These are phyloP conservation scores for Danaus chrysippus DNA, from an alignment of 2,888 invertebrate species.

Conservation along the genomic window DNA sequence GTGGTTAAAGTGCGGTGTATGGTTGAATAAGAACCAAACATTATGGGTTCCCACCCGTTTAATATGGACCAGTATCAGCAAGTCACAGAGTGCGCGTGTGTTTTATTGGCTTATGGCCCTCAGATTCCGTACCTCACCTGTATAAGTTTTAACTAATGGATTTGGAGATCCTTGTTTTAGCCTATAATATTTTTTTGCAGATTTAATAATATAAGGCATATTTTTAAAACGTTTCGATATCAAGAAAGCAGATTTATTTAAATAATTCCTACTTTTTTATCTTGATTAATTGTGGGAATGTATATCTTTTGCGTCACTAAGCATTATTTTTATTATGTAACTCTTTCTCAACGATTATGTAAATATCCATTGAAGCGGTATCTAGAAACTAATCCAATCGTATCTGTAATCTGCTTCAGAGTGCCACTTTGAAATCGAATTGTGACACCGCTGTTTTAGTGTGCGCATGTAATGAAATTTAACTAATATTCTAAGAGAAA, in stretches of 20 bases:
- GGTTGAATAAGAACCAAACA: constrained; percentile 37
- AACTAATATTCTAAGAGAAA: constrained; percentile 14
- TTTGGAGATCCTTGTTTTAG: constrained; percentile 10
- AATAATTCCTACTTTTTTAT: no score
- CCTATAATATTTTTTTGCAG: no score
- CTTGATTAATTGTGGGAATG: no score
- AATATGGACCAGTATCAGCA: constrained; percentile 58
- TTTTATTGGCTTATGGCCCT: constrained; percentile 48
- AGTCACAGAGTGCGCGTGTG: constrained; percentile 58
- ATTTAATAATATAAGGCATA: no score
- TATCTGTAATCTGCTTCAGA: constrained; percentile 25
- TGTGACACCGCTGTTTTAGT: constrained; percentile 20
- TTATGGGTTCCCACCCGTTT: constrained; percentile 56
- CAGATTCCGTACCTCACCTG: constrained; percentile 26
- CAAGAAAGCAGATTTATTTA: no score
- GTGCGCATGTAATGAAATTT: constrained; percentile 24
- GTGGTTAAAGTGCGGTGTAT: constrained; percentile 19
- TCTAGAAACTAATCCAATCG: constrained; percentile 27
- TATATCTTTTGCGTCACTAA: not conserved
- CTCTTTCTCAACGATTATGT: not conserved
- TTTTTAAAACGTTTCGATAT: no score
- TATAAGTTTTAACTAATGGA: constrained; percentile 16
- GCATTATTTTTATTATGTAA: not conserved
- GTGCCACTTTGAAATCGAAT: constrained; percentile 27
- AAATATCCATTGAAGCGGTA: constrained; percentile 15